Conservation (phyloP, 2,113 vertebrate species). For the Isurus oxyrinchus region DNA sequence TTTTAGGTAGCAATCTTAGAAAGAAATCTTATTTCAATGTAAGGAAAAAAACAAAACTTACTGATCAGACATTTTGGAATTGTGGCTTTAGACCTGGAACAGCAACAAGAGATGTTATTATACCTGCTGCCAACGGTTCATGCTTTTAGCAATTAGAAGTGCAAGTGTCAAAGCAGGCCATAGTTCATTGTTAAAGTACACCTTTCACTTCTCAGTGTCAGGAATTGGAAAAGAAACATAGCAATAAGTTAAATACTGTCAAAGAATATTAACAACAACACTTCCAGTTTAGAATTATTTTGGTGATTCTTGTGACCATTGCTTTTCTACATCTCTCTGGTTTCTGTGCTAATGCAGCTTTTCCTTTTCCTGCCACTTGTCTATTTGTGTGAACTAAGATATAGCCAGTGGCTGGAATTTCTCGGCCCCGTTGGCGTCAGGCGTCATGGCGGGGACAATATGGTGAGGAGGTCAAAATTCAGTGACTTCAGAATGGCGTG, state of each 20-base stretch:
- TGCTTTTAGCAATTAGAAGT: neutral
- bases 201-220: neutral
- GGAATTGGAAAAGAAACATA: neutral
- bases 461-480: no score
- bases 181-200: neutral
- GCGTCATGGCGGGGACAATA: no score
- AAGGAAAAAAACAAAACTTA: neutral
- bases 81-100: neutral
- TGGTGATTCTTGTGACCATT: neutral
- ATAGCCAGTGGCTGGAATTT: neutral
- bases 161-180: neutral
- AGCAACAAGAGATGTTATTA: neutral
- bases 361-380: neutral
- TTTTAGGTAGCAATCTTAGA: neutral
- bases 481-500: no score
- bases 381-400: neutral
- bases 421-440: no score
- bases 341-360: neutral
- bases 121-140: neutral
- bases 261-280: neutral
- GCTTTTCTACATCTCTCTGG: neutral
- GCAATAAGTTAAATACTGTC: neutral
- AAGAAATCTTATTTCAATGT: slow-evolving; percentile 2
- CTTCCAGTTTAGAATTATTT: neutral
- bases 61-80: slow-evolving; percentile 30